Evolutionary conservation across 2,113 vertebrate species (phyloP).

Genomic region (Limnothrissa miodon): DNA sequence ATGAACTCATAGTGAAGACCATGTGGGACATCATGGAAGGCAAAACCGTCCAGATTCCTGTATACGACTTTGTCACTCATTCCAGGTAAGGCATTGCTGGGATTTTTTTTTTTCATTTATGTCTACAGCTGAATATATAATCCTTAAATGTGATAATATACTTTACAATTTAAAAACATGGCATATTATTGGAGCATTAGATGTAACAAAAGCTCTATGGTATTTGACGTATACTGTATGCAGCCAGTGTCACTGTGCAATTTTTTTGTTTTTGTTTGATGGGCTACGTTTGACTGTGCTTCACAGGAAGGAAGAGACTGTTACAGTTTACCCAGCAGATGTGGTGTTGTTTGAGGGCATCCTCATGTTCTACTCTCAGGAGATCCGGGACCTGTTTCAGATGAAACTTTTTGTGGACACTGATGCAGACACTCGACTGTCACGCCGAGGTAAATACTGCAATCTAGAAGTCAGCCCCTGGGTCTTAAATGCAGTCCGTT

Average conservation of each 20-base stretch:
- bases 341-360: slow-evolving; percentile 94
- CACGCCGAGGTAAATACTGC: slow-evolving; percentile 80
- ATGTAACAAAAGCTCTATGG: no score
- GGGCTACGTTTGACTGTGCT: background rate
- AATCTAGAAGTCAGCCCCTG: background rate
- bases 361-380: slow-evolving; percentile 89
- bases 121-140: no score
- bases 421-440: slow-evolving; percentile 87
- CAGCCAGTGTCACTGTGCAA: background rate
- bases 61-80: slow-evolving; percentile 92
- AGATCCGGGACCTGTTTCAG: slow-evolving; percentile 90
- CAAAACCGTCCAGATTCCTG: slow-evolving; percentile 88
- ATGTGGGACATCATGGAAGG: slow-evolving; percentile 86
- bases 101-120: no score
- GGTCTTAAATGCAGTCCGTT: background rate
- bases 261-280: background rate
- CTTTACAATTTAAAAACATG: no score
- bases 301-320: slow-evolving; percentile 84
- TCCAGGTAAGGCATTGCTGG: slow-evolving; percentile 76
- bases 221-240: background rate
- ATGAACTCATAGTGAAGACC: slow-evolving; percentile 86
- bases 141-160: no score
- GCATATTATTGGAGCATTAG: no score
- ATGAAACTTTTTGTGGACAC: slow-evolving; percentile 97
- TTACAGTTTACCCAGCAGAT: slow-evolving; percentile 86